These are phyloP conservation scores for Drosophila burlai DNA, from an alignment of 1,140 invertebrate species.

Conservation along the genomic window DNA sequence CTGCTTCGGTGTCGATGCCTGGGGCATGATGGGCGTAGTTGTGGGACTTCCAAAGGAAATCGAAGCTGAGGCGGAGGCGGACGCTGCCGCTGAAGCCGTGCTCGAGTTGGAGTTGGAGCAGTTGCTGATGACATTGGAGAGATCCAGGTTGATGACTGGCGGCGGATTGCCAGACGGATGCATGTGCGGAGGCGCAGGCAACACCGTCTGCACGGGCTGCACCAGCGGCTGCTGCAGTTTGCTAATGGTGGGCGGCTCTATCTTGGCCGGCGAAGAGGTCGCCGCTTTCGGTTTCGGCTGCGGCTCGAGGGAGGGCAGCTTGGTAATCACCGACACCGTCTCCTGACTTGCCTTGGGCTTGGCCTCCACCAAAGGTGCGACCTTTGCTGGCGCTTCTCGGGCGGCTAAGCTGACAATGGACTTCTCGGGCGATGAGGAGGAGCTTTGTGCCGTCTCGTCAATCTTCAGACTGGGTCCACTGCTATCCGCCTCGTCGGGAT, in stretches of 20 bases:
- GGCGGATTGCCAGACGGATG: slow-evolving; percentile 9
- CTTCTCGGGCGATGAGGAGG: slow-evolving; percentile 37
- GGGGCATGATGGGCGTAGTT: slow-evolving; percentile 47
- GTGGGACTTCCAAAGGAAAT: slow-evolving; percentile 70
- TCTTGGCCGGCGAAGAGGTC: slow-evolving; percentile 45
- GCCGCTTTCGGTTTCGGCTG: slow-evolving; percentile 12
- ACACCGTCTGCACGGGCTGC: slow-evolving; percentile 74
- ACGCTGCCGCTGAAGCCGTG: slow-evolving; percentile 6
- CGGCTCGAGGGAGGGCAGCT: slow-evolving; percentile 44
- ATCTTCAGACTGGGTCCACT: slow-evolving; percentile 80
- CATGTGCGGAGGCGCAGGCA: slow-evolving; percentile 44
- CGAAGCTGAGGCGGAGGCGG: slow-evolving; percentile 3
- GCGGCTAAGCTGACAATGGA: slow-evolving; percentile 18
- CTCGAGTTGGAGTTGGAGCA: slow-evolving; percentile 63
- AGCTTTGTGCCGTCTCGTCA: slow-evolving; percentile 65
- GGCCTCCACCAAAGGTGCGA: neutral
- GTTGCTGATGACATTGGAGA: slow-evolving; percentile 77
- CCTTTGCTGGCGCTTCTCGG: slow-evolving; percentile 13
- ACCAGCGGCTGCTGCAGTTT: slow-evolving; percentile 75
- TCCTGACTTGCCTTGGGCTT: slow-evolving; percentile 1
- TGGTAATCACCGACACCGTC: slow-evolving; percentile 67
- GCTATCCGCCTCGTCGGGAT: slow-evolving; percentile 86
- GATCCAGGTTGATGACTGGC: slow-evolving; percentile 71
- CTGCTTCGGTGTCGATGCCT: slow-evolving; percentile 66
- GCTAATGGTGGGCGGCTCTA: slow-evolving; percentile 78